phyloP scores from a whole-genome alignment of 2,888 invertebrate genomes.

The Ichneumoninae sp. region DNA sequence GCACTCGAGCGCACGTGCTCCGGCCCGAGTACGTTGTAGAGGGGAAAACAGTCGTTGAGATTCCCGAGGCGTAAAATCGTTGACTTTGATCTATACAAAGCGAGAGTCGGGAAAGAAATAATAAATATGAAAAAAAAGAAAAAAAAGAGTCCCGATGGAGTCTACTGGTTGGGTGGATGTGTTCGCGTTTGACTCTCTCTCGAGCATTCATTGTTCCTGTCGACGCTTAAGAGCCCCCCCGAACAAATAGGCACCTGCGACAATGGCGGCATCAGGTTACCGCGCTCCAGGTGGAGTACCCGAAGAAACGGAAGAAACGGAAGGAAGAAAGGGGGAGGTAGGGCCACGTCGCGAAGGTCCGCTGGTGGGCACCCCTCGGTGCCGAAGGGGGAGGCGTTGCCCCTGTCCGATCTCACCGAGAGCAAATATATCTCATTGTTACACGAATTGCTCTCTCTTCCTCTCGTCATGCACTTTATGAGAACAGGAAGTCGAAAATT shows the following conservation, averaged over 20 bases:
- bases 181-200: conserved; percentile 58
- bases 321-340: conserved; percentile 55
- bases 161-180: conserved; percentile 28
- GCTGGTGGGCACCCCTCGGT: conserved; percentile 72
- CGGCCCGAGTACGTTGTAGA: conserved; percentile 76
- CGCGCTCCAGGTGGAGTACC: conserved; percentile 67
- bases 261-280: conserved; percentile 80
- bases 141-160: conserved; percentile 30
- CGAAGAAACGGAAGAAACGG: conserved; percentile 46
- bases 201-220: conserved; percentile 66
- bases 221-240: conserved; percentile 63
- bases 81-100: conserved; percentile 69
- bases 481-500: conserved; percentile 84
- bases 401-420: conserved; percentile 57
- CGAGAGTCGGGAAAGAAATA: conserved; percentile 59
- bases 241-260: conserved; percentile 81
- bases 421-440: conserved; percentile 69
- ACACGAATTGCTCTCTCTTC: conserved; percentile 4
- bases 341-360: conserved; percentile 64
- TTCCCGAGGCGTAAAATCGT: conserved; percentile 76
- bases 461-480: conserved; percentile 70
- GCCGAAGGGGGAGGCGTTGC: conserved; percentile 62
- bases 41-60: conserved; percentile 82
- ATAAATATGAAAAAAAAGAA: conserved; percentile 39
- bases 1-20: conserved; percentile 76